Percentiles rank a stretch among this genome's conserved stretches.
phyloP scores from a whole-genome alignment of 2,797 vertebrate species.

The Cyclopterus lumpus region DNA sequence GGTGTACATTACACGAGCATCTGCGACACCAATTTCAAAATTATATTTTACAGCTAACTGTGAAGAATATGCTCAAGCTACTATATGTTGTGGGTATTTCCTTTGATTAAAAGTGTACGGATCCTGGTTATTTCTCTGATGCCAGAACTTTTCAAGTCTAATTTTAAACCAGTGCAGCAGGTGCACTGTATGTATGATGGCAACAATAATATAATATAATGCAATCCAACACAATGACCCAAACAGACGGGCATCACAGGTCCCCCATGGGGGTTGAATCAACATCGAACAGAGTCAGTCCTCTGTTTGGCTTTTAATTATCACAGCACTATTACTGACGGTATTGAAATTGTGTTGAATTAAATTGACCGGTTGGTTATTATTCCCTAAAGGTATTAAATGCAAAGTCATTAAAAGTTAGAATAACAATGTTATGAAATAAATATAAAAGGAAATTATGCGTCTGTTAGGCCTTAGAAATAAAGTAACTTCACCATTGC shows the following conservation, averaged over 20 bases:
- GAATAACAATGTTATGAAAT: neutral
- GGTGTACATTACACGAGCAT: neutral
- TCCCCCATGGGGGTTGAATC: neutral
- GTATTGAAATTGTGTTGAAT: neutral
- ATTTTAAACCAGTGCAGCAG: constrained; percentile 3
- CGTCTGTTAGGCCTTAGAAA: neutral
- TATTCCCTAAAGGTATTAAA: neutral
- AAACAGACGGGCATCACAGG: neutral
- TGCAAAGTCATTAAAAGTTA: neutral
- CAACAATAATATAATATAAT: neutral
- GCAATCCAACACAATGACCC: neutral
- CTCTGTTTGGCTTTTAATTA: neutral
- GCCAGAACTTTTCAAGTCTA: neutral
- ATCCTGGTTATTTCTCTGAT: neutral
- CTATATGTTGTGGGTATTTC: constrained; percentile 16
- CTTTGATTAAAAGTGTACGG: neutral
- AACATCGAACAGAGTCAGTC: neutral
- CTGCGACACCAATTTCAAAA: constrained; percentile 8
- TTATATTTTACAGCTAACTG: neutral
- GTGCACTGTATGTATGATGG: neutral
- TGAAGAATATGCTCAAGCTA: neutral
- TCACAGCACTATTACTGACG: neutral
- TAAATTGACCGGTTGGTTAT: neutral
- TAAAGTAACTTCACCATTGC: constrained; percentile 10
- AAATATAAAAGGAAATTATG: neutral